Evolutionary conservation across 2,113 vertebrate species (phyloP).

Genomic region (Paratilapia polleni): DNA sequence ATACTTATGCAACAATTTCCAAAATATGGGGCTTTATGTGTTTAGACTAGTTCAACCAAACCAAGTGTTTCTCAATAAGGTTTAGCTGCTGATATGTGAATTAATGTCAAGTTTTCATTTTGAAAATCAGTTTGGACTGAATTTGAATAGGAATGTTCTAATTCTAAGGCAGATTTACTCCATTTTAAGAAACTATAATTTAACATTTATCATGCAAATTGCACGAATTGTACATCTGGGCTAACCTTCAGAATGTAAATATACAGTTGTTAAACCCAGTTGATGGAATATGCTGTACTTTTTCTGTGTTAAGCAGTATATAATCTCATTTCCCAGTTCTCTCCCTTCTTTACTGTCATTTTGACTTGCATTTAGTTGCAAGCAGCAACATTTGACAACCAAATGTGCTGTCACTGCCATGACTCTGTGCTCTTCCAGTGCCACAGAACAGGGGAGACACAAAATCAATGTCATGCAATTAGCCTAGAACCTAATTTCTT

Average conservation of each 20-base stretch:
- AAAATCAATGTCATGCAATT: slow-evolving; percentile 65
- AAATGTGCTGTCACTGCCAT: slow-evolving; percentile 25
- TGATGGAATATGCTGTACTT: not conserved
- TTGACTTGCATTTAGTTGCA: not conserved
- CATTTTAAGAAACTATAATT: not conserved
- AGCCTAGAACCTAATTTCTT: slow-evolving; percentile 14
- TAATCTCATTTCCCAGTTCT: not conserved
- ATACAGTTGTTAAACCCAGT: not conserved
- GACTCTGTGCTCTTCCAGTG: slow-evolving; percentile 32
- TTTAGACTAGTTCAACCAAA: not conserved
- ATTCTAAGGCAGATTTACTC: not conserved
- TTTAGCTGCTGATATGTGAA: too few relatives aligned
- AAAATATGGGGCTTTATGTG: not conserved
- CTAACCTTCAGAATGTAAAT: not conserved
- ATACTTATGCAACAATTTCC: not conserved
- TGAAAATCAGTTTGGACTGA: not conserved
- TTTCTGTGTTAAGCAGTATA: slow-evolving; percentile 5
- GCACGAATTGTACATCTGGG: not conserved
- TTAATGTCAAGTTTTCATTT: not conserved
- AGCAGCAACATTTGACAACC: slow-evolving; percentile 7
- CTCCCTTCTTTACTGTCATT: not conserved
- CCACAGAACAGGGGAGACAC: slow-evolving; percentile 49
- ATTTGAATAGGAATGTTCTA: not conserved
- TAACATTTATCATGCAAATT: not conserved
- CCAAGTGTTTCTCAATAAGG: too few relatives aligned